Base-by-base conservation (phyloP, 2,888 invertebrate genomes). In the Branchipolynoe longqiensis region DNA sequence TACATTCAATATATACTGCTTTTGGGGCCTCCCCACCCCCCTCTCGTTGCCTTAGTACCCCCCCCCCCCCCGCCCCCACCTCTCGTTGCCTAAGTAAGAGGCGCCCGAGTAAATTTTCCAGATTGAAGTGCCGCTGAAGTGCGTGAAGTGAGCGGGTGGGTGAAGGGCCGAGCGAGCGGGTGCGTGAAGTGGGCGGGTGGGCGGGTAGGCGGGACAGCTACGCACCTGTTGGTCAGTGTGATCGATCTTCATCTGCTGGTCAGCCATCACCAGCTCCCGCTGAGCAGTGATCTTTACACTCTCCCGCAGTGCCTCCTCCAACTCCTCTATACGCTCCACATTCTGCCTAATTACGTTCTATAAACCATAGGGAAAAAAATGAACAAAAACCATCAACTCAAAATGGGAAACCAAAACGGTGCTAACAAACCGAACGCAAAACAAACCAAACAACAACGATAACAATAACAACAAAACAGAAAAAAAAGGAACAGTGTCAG, bases 281-380 rank as follows among this genome's bases (percentile, higher is more conserved):
- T 95, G 94, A 25, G 95, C 94, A 25, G 95, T 95, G 81, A 95
- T 94, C 87, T 93, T 92, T 1, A 95, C 96, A 88, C 97, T 97
- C 93, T 97, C 97, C 87, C 97, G 95, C 87, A 98, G 94, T 31
- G 97, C 97, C 89, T 97, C 96, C 92, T 97, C 97, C 89, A 98
- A 94, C 92, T 97, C 97, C 91, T 95, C 95, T 84, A 97, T 96
- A 88, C 96, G 89, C 58, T 92, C 92, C 73, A 90, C 90, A 85
- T 92, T 92, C 86, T 92, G 91, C 83, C 89, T 90, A 84, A 93
- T 90, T 38, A 88, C 89, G 78, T 89, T 90, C 93, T 93, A 88
- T 25, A 86, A 83, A 73, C 48, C 36, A 73, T 74, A 87, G 85
- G n/a, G n/a, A n/a, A n/a, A 82, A 84, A 87, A 87, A 36, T 36